Evolutionary conservation across 2,113 vertebrate genomes (phyloP), one percentile per base, ranked within the genome.

Genomic region (Sylvia atricapilla): DNA sequence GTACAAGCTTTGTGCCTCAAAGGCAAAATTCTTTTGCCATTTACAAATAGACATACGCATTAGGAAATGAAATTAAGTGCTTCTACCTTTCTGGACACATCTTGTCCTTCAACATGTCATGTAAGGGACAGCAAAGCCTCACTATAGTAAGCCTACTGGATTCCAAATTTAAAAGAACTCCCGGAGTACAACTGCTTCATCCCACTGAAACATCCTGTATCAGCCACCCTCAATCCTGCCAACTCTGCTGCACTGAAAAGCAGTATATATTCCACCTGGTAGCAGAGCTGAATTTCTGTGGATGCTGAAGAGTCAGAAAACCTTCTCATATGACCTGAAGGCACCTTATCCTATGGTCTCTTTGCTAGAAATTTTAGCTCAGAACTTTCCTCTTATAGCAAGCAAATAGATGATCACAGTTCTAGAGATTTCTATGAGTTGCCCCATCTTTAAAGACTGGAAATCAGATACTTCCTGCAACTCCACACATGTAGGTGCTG

Each of bases 1-100:
- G 53, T 77, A 84, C 67, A 75, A 87, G 85, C 82, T 91, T 94
- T 89, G 59, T 96, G 70, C 79, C 92, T 94, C 89, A 91, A 90
- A 96, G 50, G 76, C 69, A 89, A 94, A 95, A 92, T 84, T 88
- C 43, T 94, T 94, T 93, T 10, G 1, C 79, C 52, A n/a, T 94
- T 97, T 94, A 94, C 76, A 86, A 77, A 75, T 62, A 69, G 89
- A 90, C 17, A 27, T 80, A 84, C 9, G 27, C 43, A 64, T 80
- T 46, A 81, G 44, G 56, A 96, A 93, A 93, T 52, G 3, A 92
- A 91, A 94, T 84, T 55, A 64, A 94, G 24, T 74, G 68, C 69
- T 85, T 94, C 76, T 87, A 58, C 60, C 46, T 96, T 93, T 84
- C 73, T 52, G 60, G 46, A 80, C 59, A 50, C 13, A 72, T 10